A percentile compares a stretch with the other conserved stretches of the same genome.
phyloP scores from a whole-genome alignment of 1,140 invertebrate genomes.

The Bombus ignitus region DNA sequence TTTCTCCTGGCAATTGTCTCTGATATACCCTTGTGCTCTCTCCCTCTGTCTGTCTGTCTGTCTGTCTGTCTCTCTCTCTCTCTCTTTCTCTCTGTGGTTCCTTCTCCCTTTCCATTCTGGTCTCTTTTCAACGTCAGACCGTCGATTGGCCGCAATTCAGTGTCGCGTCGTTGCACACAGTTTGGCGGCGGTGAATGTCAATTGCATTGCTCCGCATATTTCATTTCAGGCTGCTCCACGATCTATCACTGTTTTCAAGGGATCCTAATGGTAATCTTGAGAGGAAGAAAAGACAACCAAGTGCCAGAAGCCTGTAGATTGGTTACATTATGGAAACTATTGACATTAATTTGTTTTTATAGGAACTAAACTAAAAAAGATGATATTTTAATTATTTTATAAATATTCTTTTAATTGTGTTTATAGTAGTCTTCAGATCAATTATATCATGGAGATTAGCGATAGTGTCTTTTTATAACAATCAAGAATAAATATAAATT shows the following conservation, averaged over 20 bases:
- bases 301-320: background rate
- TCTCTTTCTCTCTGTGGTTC: background rate
- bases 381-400: background rate
- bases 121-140: conserved; percentile 44
- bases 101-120: background rate
- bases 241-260: conserved; percentile 27
- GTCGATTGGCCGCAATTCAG: conserved; percentile 73
- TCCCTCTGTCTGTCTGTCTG: background rate
- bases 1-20: background rate
- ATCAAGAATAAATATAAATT: background rate
- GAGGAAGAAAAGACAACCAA: background rate
- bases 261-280: conserved; percentile 14
- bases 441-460: background rate
- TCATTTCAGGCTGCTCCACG: conserved; percentile 40
- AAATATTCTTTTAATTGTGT: background rate
- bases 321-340: background rate
- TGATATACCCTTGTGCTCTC: background rate
- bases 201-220: conserved; percentile 70
- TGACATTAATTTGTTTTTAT: background rate
- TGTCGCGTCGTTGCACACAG: conserved; percentile 69
- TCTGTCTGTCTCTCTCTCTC: background rate
- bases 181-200: conserved; percentile 61
- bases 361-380: background rate
- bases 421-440: background rate
- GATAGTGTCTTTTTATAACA: background rate